Evolutionary conservation across 2,113 vertebrate genomes (phyloP).

Genomic region (Nyctibius bracteatus): DNA sequence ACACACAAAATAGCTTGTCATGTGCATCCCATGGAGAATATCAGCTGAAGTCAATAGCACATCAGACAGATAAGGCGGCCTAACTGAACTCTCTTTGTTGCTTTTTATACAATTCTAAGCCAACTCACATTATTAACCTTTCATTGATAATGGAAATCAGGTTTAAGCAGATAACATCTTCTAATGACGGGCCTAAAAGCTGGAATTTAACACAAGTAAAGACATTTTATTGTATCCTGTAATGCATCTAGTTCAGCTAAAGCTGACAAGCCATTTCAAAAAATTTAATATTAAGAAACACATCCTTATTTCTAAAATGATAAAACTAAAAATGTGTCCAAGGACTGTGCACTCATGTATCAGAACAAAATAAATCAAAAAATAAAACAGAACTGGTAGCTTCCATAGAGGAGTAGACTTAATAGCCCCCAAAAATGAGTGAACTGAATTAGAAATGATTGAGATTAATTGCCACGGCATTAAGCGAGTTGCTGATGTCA

Average conservation of each 20-base stretch:
- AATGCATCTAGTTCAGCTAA: background rate
- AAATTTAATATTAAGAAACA: background rate
- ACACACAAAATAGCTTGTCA: background rate
- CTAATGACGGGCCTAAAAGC: background rate
- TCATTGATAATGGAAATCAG: background rate
- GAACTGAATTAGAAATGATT: background rate
- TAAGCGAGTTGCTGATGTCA: background rate
- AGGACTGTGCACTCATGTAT: background rate
- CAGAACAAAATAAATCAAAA: background rate
- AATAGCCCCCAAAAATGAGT: background rate
- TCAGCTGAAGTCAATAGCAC: background rate
- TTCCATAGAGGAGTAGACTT: background rate
- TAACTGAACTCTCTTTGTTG: background rate
- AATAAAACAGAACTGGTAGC: background rate
- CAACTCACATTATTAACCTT: constrained; percentile 4
- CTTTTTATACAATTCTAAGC: background rate
- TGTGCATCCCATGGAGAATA: background rate
- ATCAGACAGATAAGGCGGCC: background rate
- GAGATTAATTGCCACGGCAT: constrained; percentile 14
- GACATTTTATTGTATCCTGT: background rate
- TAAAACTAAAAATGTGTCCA: background rate
- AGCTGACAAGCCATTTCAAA: background rate
- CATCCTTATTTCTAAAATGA: background rate
- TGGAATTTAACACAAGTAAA: background rate
- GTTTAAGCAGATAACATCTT: background rate